phyloP scores from a whole-genome alignment of 2,113 vertebrate genomes.

The Sula dactylatra region DNA sequence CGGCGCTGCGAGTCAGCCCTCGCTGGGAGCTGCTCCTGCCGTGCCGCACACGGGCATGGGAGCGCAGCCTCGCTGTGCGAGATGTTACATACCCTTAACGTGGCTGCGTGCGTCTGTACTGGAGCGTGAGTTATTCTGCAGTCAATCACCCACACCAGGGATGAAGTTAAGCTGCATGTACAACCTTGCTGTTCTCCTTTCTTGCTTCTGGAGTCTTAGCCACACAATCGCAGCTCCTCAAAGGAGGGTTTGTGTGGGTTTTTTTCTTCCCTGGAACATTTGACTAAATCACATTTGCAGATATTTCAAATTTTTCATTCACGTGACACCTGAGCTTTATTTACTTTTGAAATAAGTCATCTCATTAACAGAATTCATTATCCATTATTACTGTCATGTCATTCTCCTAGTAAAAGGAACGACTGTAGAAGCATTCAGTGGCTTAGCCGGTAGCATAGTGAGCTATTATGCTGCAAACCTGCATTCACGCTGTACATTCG shows the following conservation, averaged over 20 bases:
- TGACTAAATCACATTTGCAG: slow-evolving; percentile 53
- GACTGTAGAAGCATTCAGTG: slow-evolving; percentile 61
- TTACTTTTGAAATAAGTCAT: slow-evolving; percentile 67
- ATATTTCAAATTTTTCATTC: slow-evolving; percentile 46
- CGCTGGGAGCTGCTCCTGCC: background rate
- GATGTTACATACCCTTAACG: background rate
- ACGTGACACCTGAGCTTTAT: slow-evolving; percentile 65
- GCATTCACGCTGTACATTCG: slow-evolving; percentile 28
- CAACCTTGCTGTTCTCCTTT: background rate
- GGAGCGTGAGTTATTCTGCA: background rate
- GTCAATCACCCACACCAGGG: background rate
- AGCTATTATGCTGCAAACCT: slow-evolving; percentile 53
- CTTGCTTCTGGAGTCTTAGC: background rate
- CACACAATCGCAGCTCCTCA: background rate
- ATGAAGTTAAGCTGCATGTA: background rate
- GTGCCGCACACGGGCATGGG: background rate
- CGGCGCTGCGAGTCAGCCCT: background rate
- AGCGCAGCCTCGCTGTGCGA: background rate
- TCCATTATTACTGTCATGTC: slow-evolving; percentile 71
- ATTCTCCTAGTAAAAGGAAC: slow-evolving; percentile 56
- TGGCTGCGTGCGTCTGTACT: background rate
- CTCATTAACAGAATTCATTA: slow-evolving; percentile 66
- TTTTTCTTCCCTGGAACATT: background rate
- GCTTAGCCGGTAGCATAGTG: slow-evolving; percentile 62
- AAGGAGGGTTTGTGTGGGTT: background rate